Conservation (phyloP, 35 echinoderm and acorn worm species). For the Acanthaster planci region DNA sequence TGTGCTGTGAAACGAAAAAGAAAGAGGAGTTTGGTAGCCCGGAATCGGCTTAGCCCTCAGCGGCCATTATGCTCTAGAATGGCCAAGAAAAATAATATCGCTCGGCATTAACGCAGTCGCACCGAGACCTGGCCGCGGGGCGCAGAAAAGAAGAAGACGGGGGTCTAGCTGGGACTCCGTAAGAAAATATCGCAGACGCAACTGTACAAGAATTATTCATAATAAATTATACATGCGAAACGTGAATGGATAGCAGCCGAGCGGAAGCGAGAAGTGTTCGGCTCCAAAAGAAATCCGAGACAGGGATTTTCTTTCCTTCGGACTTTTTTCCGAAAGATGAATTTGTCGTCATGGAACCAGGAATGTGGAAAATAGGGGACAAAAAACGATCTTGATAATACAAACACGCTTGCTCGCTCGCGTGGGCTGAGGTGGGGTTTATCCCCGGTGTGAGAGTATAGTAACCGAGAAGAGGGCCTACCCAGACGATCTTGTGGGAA, state of each 20-base stretch:
- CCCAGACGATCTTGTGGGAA: neutral
- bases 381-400: too few relatives aligned
- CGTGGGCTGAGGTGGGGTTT: too few relatives aligned
- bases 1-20: neutral
- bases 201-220: constrained; percentile 26
- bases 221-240: constrained; percentile 29
- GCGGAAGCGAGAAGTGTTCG: constrained; percentile 1
- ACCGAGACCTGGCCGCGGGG: too few relatives aligned
- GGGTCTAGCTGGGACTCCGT: constrained; percentile 4
- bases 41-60: neutral
- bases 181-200: constrained; percentile 25
- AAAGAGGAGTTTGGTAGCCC: neutral
- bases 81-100: constrained; percentile 28
- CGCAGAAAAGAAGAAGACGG: neutral
- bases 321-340: too few relatives aligned
- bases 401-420: too few relatives aligned
- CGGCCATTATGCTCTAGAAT: neutral
- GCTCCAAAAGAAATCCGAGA: constrained; percentile 23
- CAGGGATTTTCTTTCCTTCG: neutral
- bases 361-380: neutral
- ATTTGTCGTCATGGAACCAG: neutral
- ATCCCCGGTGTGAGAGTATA: too few relatives aligned
- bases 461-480: too few relatives aligned
- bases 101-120: constrained; percentile 6
- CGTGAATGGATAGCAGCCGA: constrained; percentile 2